phyloP scores from a whole-genome alignment of 2,888 invertebrate species.

The Zaprionus obscuricornis region DNA sequence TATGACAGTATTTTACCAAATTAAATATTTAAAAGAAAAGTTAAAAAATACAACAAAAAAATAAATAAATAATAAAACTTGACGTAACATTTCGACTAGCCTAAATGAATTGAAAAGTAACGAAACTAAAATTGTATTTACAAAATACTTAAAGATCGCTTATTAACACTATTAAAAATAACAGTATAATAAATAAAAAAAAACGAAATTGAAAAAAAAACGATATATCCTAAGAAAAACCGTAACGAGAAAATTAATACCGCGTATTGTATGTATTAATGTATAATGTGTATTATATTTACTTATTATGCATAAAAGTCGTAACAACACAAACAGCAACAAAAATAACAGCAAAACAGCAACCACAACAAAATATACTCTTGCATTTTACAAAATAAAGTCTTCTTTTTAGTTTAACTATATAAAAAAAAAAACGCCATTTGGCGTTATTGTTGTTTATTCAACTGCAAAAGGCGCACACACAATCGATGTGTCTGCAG shows the following conservation, averaged over 20 bases:
- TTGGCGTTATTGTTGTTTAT: conserved; percentile 50
- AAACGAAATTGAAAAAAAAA: conserved; percentile 29
- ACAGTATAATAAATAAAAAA: conserved; percentile 26
- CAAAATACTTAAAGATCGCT: conserved; percentile 76
- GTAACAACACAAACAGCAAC: conserved; percentile 52
- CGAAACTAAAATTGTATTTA: conserved; percentile 71
- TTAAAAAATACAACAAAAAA: conserved; percentile 31
- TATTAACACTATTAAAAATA: conserved; percentile 40
- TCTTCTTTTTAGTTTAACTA: conserved; percentile 81
- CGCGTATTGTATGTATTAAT: conserved; percentile 57
- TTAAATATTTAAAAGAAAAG: conserved; percentile 48
- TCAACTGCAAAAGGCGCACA: conserved; percentile 40
- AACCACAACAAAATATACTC: conserved; percentile 71
- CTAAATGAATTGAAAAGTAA: conserved; percentile 71
- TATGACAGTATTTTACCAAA: conserved; percentile 70
- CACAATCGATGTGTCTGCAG: no score
- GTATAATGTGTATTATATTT: conserved; percentile 70
- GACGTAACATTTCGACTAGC: conserved; percentile 72
- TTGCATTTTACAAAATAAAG: conserved; percentile 80
- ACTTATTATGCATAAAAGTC: conserved; percentile 65
- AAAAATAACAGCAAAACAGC: conserved; percentile 25
- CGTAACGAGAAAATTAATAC: conserved; percentile 46
- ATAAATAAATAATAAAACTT: conserved; percentile 39
- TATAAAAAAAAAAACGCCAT: conserved; percentile 43
- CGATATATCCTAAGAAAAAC: conserved; percentile 57